Percentiles rank a stretch among this genome's conserved stretches.
Evolutionary conservation across 2,113 vertebrate genomes (phyloP).

Genomic region (Glareola pratincola): DNA sequence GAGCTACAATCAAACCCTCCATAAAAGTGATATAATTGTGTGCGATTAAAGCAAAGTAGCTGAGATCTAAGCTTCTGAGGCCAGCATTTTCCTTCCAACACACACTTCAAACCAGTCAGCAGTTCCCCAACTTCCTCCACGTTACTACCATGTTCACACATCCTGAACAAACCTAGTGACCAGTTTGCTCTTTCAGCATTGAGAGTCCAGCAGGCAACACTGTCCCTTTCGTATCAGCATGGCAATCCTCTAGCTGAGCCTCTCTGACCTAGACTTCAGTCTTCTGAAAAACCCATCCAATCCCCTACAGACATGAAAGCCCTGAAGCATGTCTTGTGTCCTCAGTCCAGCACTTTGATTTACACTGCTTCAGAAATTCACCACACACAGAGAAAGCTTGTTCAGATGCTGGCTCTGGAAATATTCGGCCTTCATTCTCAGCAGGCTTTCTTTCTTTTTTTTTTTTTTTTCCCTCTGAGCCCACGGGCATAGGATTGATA

Average conservation of each 20-base stretch:
- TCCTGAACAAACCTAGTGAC: neutral
- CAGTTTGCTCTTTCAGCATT: neutral
- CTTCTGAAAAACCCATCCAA: neutral
- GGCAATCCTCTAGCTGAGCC: neutral
- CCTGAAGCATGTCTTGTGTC: neutral
- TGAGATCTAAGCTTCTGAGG: neutral
- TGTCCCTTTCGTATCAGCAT: neutral
- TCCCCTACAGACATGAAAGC: neutral
- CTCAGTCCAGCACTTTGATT: neutral
- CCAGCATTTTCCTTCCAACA: neutral
- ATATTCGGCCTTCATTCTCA: neutral
- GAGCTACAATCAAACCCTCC: neutral
- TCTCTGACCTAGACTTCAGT: neutral
- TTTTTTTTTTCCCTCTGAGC: neutral
- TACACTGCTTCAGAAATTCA: neutral
- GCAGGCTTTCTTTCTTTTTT: neutral
- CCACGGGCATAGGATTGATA: neutral
- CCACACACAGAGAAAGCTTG: neutral
- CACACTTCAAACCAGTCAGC: neutral
- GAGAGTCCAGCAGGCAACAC: neutral
- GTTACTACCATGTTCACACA: neutral
- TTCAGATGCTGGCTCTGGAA: neutral
- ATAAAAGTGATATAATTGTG: neutral
- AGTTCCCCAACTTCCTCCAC: neutral
- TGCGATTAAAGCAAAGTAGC: slow-evolving; percentile 7